Conservation (phyloP, 2,797 vertebrate genomes). For the Prionace glauca region DNA sequence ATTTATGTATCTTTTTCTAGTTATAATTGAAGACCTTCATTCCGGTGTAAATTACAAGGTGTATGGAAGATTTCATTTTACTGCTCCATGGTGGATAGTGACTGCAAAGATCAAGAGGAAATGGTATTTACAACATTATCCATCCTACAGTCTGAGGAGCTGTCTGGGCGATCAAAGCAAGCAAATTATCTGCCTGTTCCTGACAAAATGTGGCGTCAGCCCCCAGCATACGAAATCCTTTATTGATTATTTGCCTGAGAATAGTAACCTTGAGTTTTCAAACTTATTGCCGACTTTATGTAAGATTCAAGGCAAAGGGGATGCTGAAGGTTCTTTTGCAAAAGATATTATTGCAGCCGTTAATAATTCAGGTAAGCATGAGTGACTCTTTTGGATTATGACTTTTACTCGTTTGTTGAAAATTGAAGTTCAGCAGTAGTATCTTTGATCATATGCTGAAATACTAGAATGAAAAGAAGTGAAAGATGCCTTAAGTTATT, state of each 20-base stretch:
- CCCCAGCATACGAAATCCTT: conserved; percentile 44
- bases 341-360: neutral
- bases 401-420: neutral
- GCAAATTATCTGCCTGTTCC: conserved; percentile 59
- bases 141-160: conserved; percentile 60
- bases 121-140: conserved; percentile 52
- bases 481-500: neutral
- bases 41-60: conserved; percentile 48
- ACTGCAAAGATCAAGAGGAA: conserved; percentile 50
- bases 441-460: neutral
- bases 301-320: conserved; percentile 48
- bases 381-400: conserved; percentile 20
- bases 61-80: conserved; percentile 61
- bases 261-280: conserved; percentile 51
- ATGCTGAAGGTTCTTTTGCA: neutral
- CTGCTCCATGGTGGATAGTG: conserved; percentile 67
- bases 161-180: conserved; percentile 46
- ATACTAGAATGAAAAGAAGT: neutral
- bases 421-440: neutral
- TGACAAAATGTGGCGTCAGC: conserved; percentile 50
- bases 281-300: conserved; percentile 53
- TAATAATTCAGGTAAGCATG: conserved; percentile 43
- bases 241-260: conserved; percentile 53
- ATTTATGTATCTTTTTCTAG: conserved; percentile 46
- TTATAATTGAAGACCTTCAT: conserved; percentile 53